Percentiles rank a stretch among this genome's conserved stretches.
These are phyloP conservation scores for Fregata magnificens DNA, from an alignment of 2,113 vertebrate species.

Conservation along the genomic window DNA sequence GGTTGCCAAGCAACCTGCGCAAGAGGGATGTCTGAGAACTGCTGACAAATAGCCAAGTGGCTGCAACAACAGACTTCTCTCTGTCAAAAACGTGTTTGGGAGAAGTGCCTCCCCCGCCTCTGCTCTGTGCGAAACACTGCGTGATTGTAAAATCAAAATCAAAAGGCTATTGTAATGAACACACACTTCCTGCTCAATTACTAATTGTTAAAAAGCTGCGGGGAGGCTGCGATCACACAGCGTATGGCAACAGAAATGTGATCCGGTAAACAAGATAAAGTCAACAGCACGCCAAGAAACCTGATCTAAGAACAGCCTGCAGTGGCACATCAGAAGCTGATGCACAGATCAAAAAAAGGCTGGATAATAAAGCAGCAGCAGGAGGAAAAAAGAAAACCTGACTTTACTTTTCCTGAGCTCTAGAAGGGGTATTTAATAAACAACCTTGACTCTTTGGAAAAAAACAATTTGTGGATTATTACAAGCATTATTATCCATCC, in stretches of 20 bases:
- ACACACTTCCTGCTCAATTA: constrained; percentile 78
- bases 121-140: constrained; percentile 61
- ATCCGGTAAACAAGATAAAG: constrained; percentile 73
- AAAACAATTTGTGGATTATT: background rate
- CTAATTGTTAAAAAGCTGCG: constrained; percentile 76
- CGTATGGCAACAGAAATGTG: constrained; percentile 67
- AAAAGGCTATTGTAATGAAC: constrained; percentile 79
- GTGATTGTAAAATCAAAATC: constrained; percentile 73
- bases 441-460: background rate
- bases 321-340: background rate
- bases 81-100: constrained; percentile 81
- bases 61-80: constrained; percentile 85
- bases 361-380: background rate
- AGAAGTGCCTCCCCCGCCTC: constrained; percentile 73
- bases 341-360: background rate
- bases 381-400: background rate
- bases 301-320: constrained; percentile 31
- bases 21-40: constrained; percentile 71
- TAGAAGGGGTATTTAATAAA: background rate
- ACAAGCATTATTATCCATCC: background rate
- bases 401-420: background rate
- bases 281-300: constrained; percentile 28
- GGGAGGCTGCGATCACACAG: constrained; percentile 76
- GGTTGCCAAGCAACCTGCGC: constrained; percentile 90
- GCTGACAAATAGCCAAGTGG: constrained; percentile 86